A percentile compares a stretch with the other conserved stretches of the same genome.
Conservation (phyloP, 2,888 invertebrate genomes). For the Scrobipalpa atriplicella region DNA sequence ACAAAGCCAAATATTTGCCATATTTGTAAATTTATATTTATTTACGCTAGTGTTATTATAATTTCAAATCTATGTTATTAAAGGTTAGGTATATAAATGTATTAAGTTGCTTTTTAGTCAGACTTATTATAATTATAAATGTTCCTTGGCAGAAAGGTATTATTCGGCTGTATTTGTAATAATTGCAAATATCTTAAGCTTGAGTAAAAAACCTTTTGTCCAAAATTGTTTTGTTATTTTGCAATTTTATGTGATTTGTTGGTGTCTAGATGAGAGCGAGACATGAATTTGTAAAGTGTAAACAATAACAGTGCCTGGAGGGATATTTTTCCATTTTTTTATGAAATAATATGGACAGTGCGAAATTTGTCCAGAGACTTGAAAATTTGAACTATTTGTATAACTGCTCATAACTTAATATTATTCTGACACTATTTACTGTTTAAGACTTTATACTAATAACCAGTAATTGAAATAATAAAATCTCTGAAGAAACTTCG, state of each 20-base stretch:
- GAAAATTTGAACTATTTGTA: neutral
- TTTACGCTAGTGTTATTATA: conserved; percentile 58
- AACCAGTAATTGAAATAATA: neutral
- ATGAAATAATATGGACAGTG: conserved; percentile 60
- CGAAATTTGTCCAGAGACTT: conserved; percentile 26
- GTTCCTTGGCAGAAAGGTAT: conserved; percentile 54
- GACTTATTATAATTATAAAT: conserved; percentile 27
- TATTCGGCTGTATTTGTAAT: conserved; percentile 75
- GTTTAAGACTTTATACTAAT: neutral
- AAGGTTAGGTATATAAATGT: conserved; percentile 22
- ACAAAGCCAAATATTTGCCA: conserved; percentile 82
- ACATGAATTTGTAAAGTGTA: conserved; percentile 50
- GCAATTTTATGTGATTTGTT: conserved; percentile 53
- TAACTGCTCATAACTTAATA: neutral
- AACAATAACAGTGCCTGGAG: conserved; percentile 72
- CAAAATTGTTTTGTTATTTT: conserved; percentile 46
- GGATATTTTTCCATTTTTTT: conserved; percentile 64
- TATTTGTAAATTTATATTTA: conserved; percentile 75
- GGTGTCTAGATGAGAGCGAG: conserved; percentile 50
- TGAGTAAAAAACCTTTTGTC: conserved; percentile 61
- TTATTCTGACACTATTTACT: neutral
- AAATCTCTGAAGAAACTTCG: conserved; percentile 32
- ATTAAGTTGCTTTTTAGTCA: conserved; percentile 29
- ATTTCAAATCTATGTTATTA: conserved; percentile 52
- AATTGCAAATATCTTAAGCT: conserved; percentile 71